Percentiles rank a stretch among this genome's conserved stretches.
Conservation (phyloP, 1,140 invertebrate species). For the Paraescarpia echinospica region DNA sequence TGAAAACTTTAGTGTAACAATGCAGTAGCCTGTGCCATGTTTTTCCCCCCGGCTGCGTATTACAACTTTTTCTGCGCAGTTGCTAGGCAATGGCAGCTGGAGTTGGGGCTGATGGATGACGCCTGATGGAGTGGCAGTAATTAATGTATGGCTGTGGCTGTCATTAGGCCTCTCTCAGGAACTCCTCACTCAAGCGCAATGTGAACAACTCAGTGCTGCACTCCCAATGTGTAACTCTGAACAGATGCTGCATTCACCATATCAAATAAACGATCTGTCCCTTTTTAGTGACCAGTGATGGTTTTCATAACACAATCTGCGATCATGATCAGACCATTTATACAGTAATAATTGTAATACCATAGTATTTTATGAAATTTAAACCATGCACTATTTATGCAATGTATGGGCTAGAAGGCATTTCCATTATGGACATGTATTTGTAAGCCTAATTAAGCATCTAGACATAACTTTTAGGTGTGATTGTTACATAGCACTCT, state of each 20-base stretch:
- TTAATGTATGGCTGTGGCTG: not conserved
- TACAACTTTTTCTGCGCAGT: not conserved
- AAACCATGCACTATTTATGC: not conserved
- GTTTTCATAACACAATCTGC: not conserved
- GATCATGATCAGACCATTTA: not conserved
- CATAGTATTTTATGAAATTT: not conserved
- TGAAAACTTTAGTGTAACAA: not conserved
- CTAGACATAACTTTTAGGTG: not conserved
- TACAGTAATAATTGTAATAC: not conserved
- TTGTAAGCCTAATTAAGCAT: not conserved
- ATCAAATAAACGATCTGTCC: not conserved
- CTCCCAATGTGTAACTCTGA: not conserved
- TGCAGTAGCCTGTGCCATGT: not conserved
- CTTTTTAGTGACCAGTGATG: not conserved
- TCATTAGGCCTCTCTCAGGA: not conserved
- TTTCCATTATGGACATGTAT: not conserved
- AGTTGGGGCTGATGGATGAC: not conserved
- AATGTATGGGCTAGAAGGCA: not conserved
- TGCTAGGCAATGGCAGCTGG: not conserved
- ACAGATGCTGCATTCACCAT: not conserved
- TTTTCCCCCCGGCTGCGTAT: not conserved
- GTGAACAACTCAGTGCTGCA: not conserved
- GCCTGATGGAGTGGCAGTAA: not conserved
- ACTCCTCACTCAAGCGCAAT: not conserved
- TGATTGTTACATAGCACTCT: not conserved